Percentiles rank a stretch among this genome's conserved stretches.
phyloP scores from a whole-genome alignment of 2,888 invertebrate genomes.

The Parasteatoda lunata region DNA sequence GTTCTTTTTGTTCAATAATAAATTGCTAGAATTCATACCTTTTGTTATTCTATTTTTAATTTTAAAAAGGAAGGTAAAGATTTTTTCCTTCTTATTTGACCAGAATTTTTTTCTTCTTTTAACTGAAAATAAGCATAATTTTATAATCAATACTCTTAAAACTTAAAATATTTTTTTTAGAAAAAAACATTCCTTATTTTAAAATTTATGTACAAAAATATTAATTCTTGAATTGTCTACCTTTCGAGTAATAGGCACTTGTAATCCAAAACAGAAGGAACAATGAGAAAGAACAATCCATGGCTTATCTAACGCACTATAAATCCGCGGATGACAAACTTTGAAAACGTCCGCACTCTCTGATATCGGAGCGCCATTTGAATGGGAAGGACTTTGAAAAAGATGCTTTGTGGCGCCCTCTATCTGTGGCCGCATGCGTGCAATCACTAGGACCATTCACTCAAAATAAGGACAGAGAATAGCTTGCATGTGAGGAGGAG shows the following conservation, averaged over 20 bases:
- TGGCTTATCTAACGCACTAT: slow-evolving; percentile 47
- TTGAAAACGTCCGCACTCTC: slow-evolving; percentile 48
- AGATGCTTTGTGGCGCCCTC: slow-evolving; percentile 28
- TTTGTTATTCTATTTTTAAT: too few relatives aligned
- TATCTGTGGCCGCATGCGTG: slow-evolving; percentile 27
- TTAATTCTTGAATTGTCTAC: slow-evolving; percentile 12
- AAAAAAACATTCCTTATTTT: too few relatives aligned
- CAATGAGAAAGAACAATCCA: slow-evolving; percentile 43
- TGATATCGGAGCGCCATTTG: slow-evolving; percentile 58
- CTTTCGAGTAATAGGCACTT: slow-evolving; percentile 59
- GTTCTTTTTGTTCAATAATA: too few relatives aligned
- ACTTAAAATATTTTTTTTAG: too few relatives aligned
- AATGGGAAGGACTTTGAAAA: slow-evolving; percentile 41
- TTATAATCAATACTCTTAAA: too few relatives aligned
- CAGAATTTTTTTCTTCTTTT: too few relatives aligned
- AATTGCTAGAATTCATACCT: too few relatives aligned
- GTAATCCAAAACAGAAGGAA: slow-evolving; percentile 58
- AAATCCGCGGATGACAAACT: slow-evolving; percentile 50
- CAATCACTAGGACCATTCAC: slow-evolving; percentile 24
- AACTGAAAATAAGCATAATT: too few relatives aligned
- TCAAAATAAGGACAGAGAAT: not conserved
- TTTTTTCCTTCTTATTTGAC: too few relatives aligned
- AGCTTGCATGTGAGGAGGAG: slow-evolving; percentile 25
- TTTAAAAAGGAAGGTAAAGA: too few relatives aligned
- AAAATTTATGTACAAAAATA: not conserved